A percentile compares a stretch with the other conserved stretches of the same genome.
Conservation (phyloP, 2,888 invertebrate genomes). For the Octonoba sinensis region DNA sequence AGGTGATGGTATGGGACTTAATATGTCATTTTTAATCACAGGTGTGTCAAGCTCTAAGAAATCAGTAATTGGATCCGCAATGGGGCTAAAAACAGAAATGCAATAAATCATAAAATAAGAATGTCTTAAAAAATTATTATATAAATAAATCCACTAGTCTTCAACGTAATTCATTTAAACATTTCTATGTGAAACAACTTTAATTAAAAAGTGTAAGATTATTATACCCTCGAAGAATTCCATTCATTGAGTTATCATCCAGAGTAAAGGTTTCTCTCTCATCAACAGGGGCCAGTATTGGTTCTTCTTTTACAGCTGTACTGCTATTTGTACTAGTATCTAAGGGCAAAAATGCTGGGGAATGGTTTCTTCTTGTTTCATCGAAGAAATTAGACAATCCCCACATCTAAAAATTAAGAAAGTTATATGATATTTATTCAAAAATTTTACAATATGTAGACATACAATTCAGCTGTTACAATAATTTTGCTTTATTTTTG, state of each 20-base stretch:
- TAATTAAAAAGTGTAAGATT: no score
- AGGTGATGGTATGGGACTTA: slow-evolving; percentile 59
- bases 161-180: no score
- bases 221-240: slow-evolving; percentile 5
- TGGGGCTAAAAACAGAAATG: slow-evolving; percentile 23
- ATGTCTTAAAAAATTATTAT: neutral
- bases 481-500: neutral
- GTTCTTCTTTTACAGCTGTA: slow-evolving; percentile 16
- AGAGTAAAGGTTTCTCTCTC: slow-evolving; percentile 13
- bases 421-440: neutral
- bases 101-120: neutral
- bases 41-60: slow-evolving; percentile 50
- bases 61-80: slow-evolving; percentile 6
- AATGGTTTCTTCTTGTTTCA: slow-evolving; percentile 51
- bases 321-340: slow-evolving; percentile 15
- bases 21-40: slow-evolving; percentile 44
- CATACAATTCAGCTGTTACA: neutral
- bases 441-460: neutral
- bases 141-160: neutral
- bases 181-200: no score
- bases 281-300: neutral
- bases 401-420: slow-evolving; percentile 33
- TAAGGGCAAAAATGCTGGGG: slow-evolving; percentile 34
- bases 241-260: slow-evolving; percentile 25
- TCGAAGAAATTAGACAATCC: slow-evolving; percentile 57